Conservation (phyloP, 1,140 invertebrate species). For the Cotesia glomerata region DNA sequence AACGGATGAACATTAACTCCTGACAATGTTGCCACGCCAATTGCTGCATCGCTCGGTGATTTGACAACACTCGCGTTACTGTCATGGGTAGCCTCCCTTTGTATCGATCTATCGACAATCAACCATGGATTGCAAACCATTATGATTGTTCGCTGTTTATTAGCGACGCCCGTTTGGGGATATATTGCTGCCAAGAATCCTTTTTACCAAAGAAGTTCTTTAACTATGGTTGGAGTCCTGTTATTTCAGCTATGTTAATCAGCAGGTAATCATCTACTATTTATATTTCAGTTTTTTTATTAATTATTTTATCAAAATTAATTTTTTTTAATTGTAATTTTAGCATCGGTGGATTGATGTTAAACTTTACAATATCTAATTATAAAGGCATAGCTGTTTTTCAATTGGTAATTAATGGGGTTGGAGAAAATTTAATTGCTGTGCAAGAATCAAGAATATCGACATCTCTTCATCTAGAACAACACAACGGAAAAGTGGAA, state of each 20-base stretch:
- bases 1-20: conserved; percentile 87
- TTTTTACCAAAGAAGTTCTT: conserved; percentile 79
- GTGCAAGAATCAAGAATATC: conserved; percentile 93
- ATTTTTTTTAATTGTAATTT: conserved; percentile 32
- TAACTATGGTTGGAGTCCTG: conserved; percentile 83
- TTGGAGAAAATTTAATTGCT: conserved; percentile 92
- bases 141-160: conserved; percentile 70
- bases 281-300: too few relatives aligned
- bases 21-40: conserved; percentile 96
- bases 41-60: conserved; percentile 94
- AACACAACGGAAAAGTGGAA: conserved; percentile 63
- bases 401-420: conserved; percentile 88
- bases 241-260: conserved; percentile 85
- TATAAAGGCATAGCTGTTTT: conserved; percentile 87
- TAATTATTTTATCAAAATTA: background rate
- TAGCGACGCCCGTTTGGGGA: conserved; percentile 79
- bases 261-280: conserved; percentile 66
- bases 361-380: conserved; percentile 79
- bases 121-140: conserved; percentile 70
- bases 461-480: conserved; percentile 80
- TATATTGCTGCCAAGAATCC: conserved; percentile 78
- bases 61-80: conserved; percentile 86
- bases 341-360: conserved; percentile 78
- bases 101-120: conserved; percentile 68
- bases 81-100: conserved; percentile 79